Percentiles rank a stretch among this genome's conserved stretches.
These are phyloP conservation scores for Armadillidium nasatum DNA, from an alignment of 1,140 invertebrate genomes.

Conservation along the genomic window DNA sequence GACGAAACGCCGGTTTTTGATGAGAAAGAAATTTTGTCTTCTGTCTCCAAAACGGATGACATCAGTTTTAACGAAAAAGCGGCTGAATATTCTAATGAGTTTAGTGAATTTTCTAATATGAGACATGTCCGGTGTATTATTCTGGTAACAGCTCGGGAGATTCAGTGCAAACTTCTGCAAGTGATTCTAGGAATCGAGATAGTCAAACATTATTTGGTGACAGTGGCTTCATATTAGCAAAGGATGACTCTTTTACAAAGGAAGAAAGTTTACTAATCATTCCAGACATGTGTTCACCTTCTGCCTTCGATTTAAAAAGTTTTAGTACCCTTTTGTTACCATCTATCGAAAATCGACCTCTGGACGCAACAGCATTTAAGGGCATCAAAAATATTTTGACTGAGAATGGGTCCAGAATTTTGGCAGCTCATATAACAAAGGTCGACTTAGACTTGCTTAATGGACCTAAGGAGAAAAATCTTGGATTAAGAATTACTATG, in stretches of 20 bases:
- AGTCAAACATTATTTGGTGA: conserved; percentile 54
- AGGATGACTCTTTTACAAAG: conserved; percentile 63
- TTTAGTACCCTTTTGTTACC: conserved; percentile 72
- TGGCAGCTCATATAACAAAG: conserved; percentile 80
- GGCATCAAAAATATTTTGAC: conserved; percentile 69
- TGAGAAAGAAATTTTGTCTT: conserved; percentile 23
- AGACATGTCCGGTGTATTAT: conserved; percentile 76
- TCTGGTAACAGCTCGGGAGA: conserved; percentile 82
- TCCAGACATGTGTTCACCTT: conserved; percentile 56
- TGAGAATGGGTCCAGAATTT: conserved; percentile 69
- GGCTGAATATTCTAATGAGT: too few relatives aligned
- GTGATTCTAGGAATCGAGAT: conserved; percentile 51
- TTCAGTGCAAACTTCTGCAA: conserved; percentile 64
- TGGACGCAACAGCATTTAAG: conserved; percentile 75
- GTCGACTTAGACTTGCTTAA: conserved; percentile 70
- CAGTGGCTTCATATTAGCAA: conserved; percentile 59
- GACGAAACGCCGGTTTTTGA: conserved; percentile 30
- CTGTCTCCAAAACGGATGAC: too few relatives aligned
- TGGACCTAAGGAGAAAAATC: conserved; percentile 52
- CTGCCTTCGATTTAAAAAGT: conserved; percentile 69
- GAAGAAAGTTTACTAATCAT: conserved; percentile 55
- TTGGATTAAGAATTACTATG: conserved; percentile 57
- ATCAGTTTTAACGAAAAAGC: too few relatives aligned
- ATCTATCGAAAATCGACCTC: conserved; percentile 71
- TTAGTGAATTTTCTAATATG: conserved; percentile 46